Evolutionary conservation across 2,113 vertebrate species (phyloP), one percentile per base, ranked within the genome.

Genomic region (Clarias macrocephalus): DNA sequence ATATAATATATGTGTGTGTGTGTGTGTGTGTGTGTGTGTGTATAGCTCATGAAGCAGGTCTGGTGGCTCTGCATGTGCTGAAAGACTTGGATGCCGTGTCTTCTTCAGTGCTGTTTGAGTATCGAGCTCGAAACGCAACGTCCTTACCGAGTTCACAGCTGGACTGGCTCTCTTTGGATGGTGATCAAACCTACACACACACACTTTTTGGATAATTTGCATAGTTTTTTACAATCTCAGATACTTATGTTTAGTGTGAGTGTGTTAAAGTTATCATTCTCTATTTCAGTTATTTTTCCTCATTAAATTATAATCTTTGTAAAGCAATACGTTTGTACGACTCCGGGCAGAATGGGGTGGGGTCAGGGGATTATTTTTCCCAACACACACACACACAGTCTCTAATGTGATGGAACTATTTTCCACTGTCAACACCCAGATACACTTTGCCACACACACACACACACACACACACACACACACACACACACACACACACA

Each of bases 111-210:
- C 93, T 97, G 88, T 98, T 98, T 37, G 97, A 97, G 92, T 97
- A 97, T 90, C 93, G 96, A 21, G 96, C 96, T 1, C 93, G 97
- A 21, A 95, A 96, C 77, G 95, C 96, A 91, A 93, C 95, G 89
- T 95, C 96, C 0, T 94, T 96, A 90, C 96, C 96, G 63, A 96
- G 96, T 91, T 96, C 96, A 0, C 97, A 97, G 91, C 94, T 97
- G 5, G 97, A 97, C 93, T 98, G 97, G 97, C 94, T 98, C 68
- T 97, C 97, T 63, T 88, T 97, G 92, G 97, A 98, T 0, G 97
- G 97, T 97, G 86, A 96, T 95, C 90, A 60, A 7, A 16, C 70
- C 37, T 21, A 37, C 70, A 25, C 82, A 60, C 48, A 57, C 80
- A 83, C 60, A 54, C 25, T 6, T 42, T 42, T 48, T 48, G 48